A percentile compares a stretch with the other conserved stretches of the same genome.
phyloP scores from a whole-genome alignment of 1,140 invertebrate genomes.

The Centruroides sculpturatus region DNA sequence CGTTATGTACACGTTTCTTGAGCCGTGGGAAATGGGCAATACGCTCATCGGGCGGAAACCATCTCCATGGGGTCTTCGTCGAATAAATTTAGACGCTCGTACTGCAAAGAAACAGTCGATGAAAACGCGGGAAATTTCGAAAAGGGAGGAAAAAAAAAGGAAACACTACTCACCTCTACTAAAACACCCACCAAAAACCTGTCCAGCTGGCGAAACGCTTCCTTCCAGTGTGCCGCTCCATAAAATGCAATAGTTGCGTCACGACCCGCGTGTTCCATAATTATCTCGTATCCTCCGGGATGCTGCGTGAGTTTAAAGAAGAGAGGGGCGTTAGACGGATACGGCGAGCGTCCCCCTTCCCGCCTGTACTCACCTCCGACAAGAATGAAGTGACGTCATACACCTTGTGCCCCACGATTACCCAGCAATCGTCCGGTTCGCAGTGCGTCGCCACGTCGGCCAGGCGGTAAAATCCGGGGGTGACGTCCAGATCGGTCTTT shows the following conservation, averaged over 20 bases:
- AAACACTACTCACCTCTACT: constrained; percentile 19
- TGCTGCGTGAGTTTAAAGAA: constrained; percentile 36
- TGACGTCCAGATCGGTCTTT: neutral
- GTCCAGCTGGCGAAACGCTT: constrained; percentile 33
- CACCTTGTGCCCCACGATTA: constrained; percentile 42
- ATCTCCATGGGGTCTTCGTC: neutral
- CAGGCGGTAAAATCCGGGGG: constrained; percentile 19
- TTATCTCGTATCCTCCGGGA: constrained; percentile 67
- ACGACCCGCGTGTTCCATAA: constrained; percentile 68
- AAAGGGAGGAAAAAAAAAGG: neutral
- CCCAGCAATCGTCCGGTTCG: constrained; percentile 36
- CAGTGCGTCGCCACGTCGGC: constrained; percentile 39
- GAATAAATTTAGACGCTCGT: constrained; percentile 6
- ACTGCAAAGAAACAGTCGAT: constrained; percentile 12
- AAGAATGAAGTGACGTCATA: constrained; percentile 46
- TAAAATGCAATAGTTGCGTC: constrained; percentile 73
- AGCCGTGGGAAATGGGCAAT: too few relatives aligned
- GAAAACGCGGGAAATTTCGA: constrained; percentile 6
- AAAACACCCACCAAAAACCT: constrained; percentile 21
- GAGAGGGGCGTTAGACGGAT: neutral
- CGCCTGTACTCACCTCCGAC: constrained; percentile 28
- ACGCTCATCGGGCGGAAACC: too few relatives aligned
- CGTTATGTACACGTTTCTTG: too few relatives aligned
- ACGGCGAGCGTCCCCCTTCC: neutral
- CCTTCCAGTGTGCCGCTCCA: constrained; percentile 55